These are phyloP conservation scores for Mechanitis messenoides DNA, from an alignment of 2,888 invertebrate species.

Conservation along the genomic window DNA sequence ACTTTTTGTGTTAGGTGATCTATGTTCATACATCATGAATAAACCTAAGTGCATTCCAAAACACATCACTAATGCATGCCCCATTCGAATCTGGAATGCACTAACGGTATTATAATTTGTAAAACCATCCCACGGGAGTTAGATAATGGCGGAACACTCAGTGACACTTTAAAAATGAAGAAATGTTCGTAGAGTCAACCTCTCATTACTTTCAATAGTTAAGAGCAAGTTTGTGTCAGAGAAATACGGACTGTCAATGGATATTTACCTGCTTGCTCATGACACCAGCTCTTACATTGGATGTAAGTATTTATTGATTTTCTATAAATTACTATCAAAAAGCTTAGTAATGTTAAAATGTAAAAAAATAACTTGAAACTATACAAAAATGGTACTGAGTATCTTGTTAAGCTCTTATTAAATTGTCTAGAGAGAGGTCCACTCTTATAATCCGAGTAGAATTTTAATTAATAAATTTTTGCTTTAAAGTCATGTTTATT, in stretches of 20 bases:
- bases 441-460: too few species aligned
- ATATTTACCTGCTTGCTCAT: background rate
- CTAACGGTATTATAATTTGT: conserved; percentile 12
- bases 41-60: conserved; percentile 3
- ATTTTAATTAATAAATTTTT: too few species aligned
- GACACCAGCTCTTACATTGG: too few species aligned
- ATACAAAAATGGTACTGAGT: too few species aligned
- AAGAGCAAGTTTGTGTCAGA: conserved; percentile 40
- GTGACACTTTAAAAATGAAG: conserved; percentile 39
- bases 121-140: conserved; percentile 14
- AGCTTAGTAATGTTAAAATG: too few species aligned
- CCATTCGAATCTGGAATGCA: conserved; percentile 10
- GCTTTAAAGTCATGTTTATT: too few species aligned
- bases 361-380: too few species aligned
- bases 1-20: background rate
- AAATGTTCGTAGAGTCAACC: conserved; percentile 33
- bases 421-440: too few species aligned
- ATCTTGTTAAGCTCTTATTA: too few species aligned
- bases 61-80: conserved; percentile 10
- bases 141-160: conserved; percentile 25
- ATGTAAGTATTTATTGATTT: too few species aligned
- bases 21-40: background rate
- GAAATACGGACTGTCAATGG: conserved; percentile 21
- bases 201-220: conserved; percentile 39
- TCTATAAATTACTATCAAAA: too few species aligned